Base-by-base conservation (phyloP, 2,888 invertebrate species). In the Brachypterus glaber region DNA sequence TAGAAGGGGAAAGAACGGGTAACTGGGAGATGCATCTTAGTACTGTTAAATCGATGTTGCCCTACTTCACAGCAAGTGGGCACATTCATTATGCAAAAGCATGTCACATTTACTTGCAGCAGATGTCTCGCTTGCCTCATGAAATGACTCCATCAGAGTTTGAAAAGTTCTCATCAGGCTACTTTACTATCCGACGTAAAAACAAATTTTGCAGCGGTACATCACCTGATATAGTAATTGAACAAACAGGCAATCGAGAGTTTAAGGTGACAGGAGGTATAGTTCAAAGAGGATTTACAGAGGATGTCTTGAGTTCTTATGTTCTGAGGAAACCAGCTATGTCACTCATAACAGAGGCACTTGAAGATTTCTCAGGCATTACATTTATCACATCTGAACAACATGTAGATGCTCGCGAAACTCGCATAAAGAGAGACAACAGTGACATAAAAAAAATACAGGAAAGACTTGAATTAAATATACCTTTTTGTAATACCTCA, bases 1-100 rank as follows among this genome's bases (percentile, higher is more conserved):
- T 55, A 34, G 37, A 47, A 16, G 55, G 54, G 42, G 55, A 54
- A 47, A 44, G 57, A 25, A 25, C 49, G 30, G 56, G 51, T 17
- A 21, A 36, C 46, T 50, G 29, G 29, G n/a, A 29, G 5, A 7
- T 29, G 29, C 29, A 29, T 21, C 21, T 21, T 9, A 21, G 7
- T 21, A 9, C 9, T 21, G 21, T 21, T 7, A 21, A 21, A 21
- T 7, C 5, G 9, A 21, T 21, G 21, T 9, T 21, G 9, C 21
- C 21, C 7, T 21, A 21, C 21, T 21, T 21, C 21, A 5, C 5
- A 7, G 21, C 21, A 9, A 7, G 7, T 21, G 21, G 21, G 5
- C 21, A 7, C 7, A 7, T 21, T 21, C 21, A 7, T 21, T 21
- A 21, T 21, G 21, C 21, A 5, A 21, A 21, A 9, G 5, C 21